Conservation (phyloP, 2,797 vertebrate genomes). For the Coregonus suidteri region DNA sequence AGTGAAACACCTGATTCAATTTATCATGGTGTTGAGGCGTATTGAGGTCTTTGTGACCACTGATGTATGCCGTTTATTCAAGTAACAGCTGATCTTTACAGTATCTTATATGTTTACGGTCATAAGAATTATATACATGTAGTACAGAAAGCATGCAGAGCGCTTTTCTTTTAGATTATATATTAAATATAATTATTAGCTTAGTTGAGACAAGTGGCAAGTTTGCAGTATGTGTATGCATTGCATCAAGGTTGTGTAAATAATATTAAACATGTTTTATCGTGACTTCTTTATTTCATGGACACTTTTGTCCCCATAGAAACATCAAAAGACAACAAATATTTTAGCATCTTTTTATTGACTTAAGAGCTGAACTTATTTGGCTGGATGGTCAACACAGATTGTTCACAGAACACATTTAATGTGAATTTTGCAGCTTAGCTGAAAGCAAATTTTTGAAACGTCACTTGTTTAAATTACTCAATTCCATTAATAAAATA, state of each 20-base stretch:
- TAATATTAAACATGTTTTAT: conserved; percentile 44
- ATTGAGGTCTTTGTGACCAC: neutral
- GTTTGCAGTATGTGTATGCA: conserved; percentile 13
- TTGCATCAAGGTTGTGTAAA: conserved; percentile 15
- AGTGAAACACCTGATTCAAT: neutral
- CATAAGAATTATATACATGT: neutral
- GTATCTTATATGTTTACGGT: neutral
- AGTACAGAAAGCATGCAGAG: conserved; percentile 4
- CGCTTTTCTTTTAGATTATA: neutral
- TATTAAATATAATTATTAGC: neutral
- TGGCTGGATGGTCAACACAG: conserved; percentile 6
- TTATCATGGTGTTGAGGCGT: neutral
- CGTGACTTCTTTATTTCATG: neutral
- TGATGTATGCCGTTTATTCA: neutral
- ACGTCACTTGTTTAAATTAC: neutral
- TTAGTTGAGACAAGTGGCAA: neutral
- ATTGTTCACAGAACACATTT: conserved; percentile 4
- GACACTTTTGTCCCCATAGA: neutral
- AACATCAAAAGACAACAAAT: neutral
- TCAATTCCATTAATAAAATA: too few species aligned
- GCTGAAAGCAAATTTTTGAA: neutral
- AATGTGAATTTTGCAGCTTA: neutral
- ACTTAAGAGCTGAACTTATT: conserved; percentile 1
- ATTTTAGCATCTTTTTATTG: neutral
- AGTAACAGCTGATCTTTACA: neutral